Evolutionary conservation across 1,140 invertebrate species (phyloP), one percentile per base, ranked within the genome.

Genomic region (Microvelia longipes): DNA sequence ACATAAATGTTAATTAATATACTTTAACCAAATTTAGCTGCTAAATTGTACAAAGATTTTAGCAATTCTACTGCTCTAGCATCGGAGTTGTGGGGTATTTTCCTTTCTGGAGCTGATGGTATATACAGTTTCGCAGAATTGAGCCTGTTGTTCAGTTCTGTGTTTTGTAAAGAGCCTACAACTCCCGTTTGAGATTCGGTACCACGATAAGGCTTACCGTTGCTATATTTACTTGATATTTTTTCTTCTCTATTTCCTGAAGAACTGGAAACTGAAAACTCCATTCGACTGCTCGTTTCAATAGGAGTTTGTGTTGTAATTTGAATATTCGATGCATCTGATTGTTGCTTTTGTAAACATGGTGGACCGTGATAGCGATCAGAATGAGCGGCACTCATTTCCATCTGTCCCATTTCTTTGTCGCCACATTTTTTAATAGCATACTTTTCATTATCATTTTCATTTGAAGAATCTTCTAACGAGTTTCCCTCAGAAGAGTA

Each of bases 41-140:
- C 90, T 76, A 92, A 86, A 69, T 87, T 86, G 79, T 92, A 92
- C 68, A 92, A 81, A 70, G 90, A 90, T 79, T 89, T 87, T 74
- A 92, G 82, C 73, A 92, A 80, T 79, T 92, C 90, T 70, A 92
- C 80, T 1, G 90, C 90, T 77, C 90, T 83, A 1, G 84, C 85
- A 76, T 92, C 90, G 14, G 90, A 87, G 70, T 76, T 75, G 14
- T 69, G 61, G 2, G 71, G 72, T 11, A 68, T 65, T 69, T 73
- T 70, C 35, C 67, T 67, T 29, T 62, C 29, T 25, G 73, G 68
- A 11, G 71, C 70, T 27, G n/a, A 72, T 66, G 60, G 73, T 71
- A 69, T 72, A 69, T 67, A 71, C 2, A 71, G 61, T 71, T 73
- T 62, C 24, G 72, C 61, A 29, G 70, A 60, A 68, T 70, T 69